Evolutionary conservation across 2,888 invertebrate species (phyloP), one percentile per base, ranked within the genome.

Genomic region (Leptogaster cylindrica): DNA sequence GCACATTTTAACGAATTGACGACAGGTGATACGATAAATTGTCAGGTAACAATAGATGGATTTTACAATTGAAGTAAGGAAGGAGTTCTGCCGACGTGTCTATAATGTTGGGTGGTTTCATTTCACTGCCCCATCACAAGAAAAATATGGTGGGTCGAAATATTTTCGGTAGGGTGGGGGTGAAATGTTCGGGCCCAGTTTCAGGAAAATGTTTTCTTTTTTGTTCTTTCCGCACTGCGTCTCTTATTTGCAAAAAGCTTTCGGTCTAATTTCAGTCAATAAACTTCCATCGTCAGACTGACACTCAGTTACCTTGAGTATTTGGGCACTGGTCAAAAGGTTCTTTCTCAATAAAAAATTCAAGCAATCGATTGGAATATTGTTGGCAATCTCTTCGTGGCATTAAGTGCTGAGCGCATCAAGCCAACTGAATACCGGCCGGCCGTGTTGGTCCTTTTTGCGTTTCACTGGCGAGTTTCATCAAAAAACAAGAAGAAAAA

Each of bases 11-110:
- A 65, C 50, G 65, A 58, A 68, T 65, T 58, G 68, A 65, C 65
- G 68, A 68, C 68, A 65, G 65, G 68, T 68, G 68, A 68, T 65
- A 48, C 68, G 28, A 58, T 68, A 68, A 68, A 68, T 68, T 68
- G 68, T 68, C 68, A 68, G 68, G 68, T 68, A 68, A 68, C 68
- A 68, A 65, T 68, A 58, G 68, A 41, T 65, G 65, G 61, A 68
- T 65, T 68, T 68, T 50, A 68, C 65, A 68, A 65, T 48, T 50
- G 58, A 61, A 36, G 28, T 48, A 48, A 46, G 31, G 64, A 28
- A 51, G 14, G 23, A 28, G 18, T 12, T 51, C 16, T 14, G 27
- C n/a, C 51, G 14, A 12, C 31, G 27, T 28, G 31, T 51, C 23
- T 12, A 28, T 16, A 27, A 12, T n/a, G 16, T 12, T 31, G 51